These are phyloP conservation scores for Lycocorax pyrrhopterus DNA, from an alignment of 2,113 vertebrate genomes.

Conservation along the genomic window DNA sequence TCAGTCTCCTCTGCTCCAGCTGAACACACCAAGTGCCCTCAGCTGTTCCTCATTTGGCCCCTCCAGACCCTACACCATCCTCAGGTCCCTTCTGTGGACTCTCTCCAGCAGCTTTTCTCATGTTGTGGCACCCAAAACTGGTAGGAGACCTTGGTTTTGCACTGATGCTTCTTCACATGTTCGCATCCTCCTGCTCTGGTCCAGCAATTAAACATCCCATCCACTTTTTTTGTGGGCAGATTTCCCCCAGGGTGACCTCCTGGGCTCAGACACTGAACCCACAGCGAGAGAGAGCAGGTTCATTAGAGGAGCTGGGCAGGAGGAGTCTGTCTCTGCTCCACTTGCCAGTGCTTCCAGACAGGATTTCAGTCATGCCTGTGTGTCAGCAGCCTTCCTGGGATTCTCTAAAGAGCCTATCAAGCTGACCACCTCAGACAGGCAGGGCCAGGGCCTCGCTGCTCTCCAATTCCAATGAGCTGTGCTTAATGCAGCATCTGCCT, in stretches of 20 bases:
- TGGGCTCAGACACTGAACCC: neutral
- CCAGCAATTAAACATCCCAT: neutral
- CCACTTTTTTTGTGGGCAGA: fast-evolving
- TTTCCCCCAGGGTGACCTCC: neutral
- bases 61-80: neutral
- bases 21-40: neutral
- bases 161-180: neutral
- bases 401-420: constrained; percentile 27
- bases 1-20: neutral
- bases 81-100: neutral
- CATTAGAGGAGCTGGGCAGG: neutral
- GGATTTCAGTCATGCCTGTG: neutral
- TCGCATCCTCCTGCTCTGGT: neutral
- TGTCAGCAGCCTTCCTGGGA: neutral
- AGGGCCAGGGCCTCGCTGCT: constrained; percentile 23
- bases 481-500: constrained; percentile 54
- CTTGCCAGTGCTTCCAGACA: neutral
- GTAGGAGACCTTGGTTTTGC: neutral
- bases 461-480: constrained; percentile 33
- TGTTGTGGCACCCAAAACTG: too few species aligned
- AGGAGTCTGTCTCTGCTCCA: neutral
- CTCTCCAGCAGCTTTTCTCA: neutral
- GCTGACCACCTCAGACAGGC: constrained; percentile 18
- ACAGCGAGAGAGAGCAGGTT: neutral
- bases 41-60: neutral